A percentile compares a stretch with the other conserved stretches of the same genome.
These are phyloP conservation scores for Chlamydotis undulata DNA, from an alignment of 2,113 vertebrate species.

Conservation along the genomic window DNA sequence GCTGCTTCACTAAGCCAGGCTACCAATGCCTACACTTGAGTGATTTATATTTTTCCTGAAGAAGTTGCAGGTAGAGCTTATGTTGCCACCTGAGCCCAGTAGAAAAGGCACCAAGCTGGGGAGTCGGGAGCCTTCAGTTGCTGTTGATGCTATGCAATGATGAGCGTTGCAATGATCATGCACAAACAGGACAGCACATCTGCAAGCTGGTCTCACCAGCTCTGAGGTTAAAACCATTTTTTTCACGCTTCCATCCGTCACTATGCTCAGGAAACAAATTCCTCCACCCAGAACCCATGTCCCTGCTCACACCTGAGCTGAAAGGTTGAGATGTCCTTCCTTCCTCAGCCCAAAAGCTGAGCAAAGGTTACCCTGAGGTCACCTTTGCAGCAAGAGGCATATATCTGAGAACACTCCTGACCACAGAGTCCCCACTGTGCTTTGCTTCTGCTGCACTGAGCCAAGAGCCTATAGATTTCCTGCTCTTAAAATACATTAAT, in stretches of 20 bases:
- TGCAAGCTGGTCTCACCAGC: not conserved
- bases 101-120: not conserved
- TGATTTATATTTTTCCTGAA: not conserved
- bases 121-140: not conserved
- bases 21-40: not conserved
- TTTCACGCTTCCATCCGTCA: not conserved
- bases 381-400: not conserved
- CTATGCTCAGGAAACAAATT: accelerated
- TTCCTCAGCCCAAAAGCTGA: not conserved
- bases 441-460: not conserved
- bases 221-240: not conserved
- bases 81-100: not conserved
- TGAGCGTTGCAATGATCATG: not conserved
- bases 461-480: conserved; percentile 54
- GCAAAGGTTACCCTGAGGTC: conserved; percentile 6
- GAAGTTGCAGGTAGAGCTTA: not conserved
- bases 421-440: not conserved
- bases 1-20: not conserved
- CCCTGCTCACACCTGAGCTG: not conserved
- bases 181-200: not conserved
- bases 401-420: conserved; percentile 39
- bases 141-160: not conserved
- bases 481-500: conserved; percentile 53
- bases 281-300: not conserved
- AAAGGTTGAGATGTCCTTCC: not conserved